Percentiles rank a stretch among this genome's conserved stretches.
Evolutionary conservation across 2,113 vertebrate species (phyloP).

Genomic region (Campylomormyrus tamandua): DNA sequence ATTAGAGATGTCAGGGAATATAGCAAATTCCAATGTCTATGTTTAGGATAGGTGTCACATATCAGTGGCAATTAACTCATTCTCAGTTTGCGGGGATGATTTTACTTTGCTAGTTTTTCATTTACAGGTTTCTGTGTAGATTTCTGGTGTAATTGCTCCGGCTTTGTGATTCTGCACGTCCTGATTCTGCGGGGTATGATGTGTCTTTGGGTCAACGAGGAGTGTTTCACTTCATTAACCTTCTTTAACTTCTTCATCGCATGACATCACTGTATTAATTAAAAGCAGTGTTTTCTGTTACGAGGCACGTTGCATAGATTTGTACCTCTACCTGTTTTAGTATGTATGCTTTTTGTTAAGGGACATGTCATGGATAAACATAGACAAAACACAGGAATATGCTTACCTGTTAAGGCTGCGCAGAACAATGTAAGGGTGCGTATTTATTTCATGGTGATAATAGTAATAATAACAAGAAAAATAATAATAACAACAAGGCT

Average conservation of each 20-base stretch:
- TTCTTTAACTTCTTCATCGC: too few species aligned
- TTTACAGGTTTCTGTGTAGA: neutral
- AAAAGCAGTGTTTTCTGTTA: neutral
- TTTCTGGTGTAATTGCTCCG: neutral
- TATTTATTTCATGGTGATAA: too few species aligned
- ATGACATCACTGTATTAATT: neutral
- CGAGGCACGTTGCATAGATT: neutral
- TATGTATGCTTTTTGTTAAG: too few species aligned
- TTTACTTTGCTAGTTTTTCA: neutral
- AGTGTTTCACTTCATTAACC: neutral
- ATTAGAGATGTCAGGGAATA: neutral
- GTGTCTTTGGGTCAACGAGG: too few species aligned
- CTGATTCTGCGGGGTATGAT: neutral
- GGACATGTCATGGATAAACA: too few species aligned
- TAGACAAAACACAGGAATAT: too few species aligned
- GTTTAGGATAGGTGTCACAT: neutral
- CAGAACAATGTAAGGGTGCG: too few species aligned
- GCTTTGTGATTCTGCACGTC: neutral
- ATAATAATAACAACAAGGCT: too few species aligned
- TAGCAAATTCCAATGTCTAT: neutral
- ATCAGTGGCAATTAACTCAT: neutral
- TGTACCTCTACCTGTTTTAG: neutral
- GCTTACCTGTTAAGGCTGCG: too few species aligned
- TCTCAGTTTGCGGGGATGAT: neutral
- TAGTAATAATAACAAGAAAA: too few species aligned